These are phyloP conservation scores for Dendrocincla tyrannina DNA, from an alignment of 2,797 vertebrate species.

Conservation along the genomic window DNA sequence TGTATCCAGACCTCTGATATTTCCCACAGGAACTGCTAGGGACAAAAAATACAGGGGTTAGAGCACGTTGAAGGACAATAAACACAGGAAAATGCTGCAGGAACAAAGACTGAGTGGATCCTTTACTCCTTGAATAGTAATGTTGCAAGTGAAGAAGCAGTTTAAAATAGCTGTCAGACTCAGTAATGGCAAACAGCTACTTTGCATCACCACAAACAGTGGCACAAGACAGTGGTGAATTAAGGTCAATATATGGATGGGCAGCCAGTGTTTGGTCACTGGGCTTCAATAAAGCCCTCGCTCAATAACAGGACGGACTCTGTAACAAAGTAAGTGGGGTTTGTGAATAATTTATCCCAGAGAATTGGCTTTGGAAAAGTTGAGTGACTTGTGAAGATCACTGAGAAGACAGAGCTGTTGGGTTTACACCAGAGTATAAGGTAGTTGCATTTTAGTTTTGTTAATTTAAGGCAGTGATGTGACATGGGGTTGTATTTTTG, in stretches of 20 bases:
- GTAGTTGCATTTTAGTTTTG: neutral
- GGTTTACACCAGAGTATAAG: neutral
- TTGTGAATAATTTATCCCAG: neutral
- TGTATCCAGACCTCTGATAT: neutral
- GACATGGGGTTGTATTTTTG: neutral
- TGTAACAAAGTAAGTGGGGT: neutral
- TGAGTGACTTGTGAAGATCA: neutral
- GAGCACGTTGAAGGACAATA: neutral
- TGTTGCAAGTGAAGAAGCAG: neutral
- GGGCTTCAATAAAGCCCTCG: neutral
- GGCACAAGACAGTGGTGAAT: neutral
- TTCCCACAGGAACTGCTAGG: neutral
- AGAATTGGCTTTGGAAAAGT: neutral
- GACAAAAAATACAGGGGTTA: neutral
- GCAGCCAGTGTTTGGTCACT: neutral
- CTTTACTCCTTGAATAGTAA: neutral
- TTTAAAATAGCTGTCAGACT: neutral
- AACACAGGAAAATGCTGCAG: neutral
- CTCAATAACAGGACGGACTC: neutral
- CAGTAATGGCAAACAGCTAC: neutral
- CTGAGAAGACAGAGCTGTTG: neutral
- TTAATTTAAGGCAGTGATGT: neutral
- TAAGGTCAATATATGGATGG: neutral
- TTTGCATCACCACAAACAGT: neutral
- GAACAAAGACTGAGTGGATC: neutral